Conservation (phyloP, 1,140 invertebrate species). For the Drosophila rufa region DNA sequence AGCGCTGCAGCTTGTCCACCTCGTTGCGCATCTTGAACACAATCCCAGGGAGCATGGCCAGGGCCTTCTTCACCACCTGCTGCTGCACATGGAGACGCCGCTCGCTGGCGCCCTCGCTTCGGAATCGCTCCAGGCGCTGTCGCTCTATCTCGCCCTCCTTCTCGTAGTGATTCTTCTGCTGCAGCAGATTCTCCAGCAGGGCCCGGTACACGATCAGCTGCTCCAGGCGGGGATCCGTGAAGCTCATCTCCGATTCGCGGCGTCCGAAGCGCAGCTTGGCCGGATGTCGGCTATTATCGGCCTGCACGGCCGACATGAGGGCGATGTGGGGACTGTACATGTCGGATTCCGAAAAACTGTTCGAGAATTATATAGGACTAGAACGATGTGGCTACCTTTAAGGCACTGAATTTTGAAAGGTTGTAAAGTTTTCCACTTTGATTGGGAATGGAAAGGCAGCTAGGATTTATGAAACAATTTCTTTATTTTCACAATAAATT, state of each 20-base stretch:
- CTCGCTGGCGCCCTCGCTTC: constrained; percentile 39
- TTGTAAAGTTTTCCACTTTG: neutral
- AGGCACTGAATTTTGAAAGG: neutral
- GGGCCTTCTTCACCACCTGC: constrained; percentile 43
- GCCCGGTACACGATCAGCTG: constrained; percentile 58
- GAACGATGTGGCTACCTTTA: neutral
- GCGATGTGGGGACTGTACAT: constrained; percentile 42
- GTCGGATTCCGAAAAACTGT: neutral
- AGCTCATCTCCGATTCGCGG: constrained; percentile 1
- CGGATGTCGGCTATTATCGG: neutral
- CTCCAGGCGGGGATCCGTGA: constrained; percentile 50
- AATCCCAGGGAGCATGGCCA: constrained; percentile 54
- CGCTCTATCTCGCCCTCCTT: constrained; percentile 42
- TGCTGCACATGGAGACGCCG: constrained; percentile 40
- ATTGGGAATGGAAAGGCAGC: neutral
- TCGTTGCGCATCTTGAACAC: constrained; percentile 67
- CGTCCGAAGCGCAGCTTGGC: constrained; percentile 24
- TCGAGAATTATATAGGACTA: neutral
- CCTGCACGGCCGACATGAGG: constrained; percentile 25
- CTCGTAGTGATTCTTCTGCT: constrained; percentile 60
- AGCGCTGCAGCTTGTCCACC: constrained; percentile 48
- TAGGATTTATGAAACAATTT: too few species aligned
- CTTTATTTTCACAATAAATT: too few species aligned
- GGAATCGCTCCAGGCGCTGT: constrained; percentile 55
- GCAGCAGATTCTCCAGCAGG: constrained; percentile 49